These are phyloP conservation scores for Nomada flava DNA, from an alignment of 2,888 invertebrate species.

Conservation along the genomic window DNA sequence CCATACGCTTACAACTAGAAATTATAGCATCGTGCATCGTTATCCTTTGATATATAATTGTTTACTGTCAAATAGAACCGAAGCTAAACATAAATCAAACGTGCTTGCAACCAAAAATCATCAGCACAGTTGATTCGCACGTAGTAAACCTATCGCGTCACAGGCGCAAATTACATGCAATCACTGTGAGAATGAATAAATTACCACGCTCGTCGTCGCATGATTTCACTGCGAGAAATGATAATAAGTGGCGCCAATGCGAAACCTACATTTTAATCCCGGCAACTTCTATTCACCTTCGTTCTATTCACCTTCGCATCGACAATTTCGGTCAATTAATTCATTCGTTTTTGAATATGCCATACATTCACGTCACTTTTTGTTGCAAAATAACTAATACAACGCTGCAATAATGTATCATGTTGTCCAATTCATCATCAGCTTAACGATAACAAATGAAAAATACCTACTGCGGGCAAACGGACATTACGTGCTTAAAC, in stretches of 20 bases:
- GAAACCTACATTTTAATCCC: neutral
- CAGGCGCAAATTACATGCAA: neutral
- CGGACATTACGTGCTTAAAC: slow-evolving; percentile 27
- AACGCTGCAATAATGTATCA: neutral
- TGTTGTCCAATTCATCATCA: neutral
- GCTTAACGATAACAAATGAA: slow-evolving; percentile 22
- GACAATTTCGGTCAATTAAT: too few species aligned
- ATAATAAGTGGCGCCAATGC: neutral
- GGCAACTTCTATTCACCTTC: neutral
- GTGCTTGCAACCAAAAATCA: slow-evolving; percentile 52
- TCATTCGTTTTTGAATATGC: neutral
- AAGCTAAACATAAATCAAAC: slow-evolving; percentile 10
- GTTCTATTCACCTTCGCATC: neutral
- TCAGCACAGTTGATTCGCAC: slow-evolving; percentile 14
- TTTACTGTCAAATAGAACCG: slow-evolving; percentile 3
- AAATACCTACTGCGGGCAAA: neutral
- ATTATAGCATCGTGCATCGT: neutral
- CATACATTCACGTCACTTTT: neutral
- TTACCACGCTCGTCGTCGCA: slow-evolving; percentile 14
- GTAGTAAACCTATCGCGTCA: neutral
- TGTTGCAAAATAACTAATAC: neutral
- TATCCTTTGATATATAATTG: neutral
- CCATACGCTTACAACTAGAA: slow-evolving; percentile 1
- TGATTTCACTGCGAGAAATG: slow-evolving; percentile 8
- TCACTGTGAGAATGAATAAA: slow-evolving; percentile 2